These are phyloP conservation scores for Montifringilla adamsi DNA, from an alignment of 2,113 vertebrate species.

Conservation along the genomic window DNA sequence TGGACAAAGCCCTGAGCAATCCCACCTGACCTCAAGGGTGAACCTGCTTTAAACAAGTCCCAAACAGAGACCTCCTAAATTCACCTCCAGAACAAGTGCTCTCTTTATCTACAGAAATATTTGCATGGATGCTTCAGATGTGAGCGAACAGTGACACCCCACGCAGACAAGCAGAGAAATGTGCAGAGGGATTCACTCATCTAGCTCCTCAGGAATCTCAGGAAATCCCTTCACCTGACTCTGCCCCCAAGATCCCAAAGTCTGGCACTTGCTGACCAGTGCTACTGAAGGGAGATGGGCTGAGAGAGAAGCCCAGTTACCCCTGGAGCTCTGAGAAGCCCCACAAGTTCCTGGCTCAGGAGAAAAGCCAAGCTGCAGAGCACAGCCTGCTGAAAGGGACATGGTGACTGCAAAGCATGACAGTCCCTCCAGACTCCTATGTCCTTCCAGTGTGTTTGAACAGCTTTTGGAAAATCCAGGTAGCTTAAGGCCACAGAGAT, in stretches of 20 bases:
- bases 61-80: background rate
- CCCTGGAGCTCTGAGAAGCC: background rate
- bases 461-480: background rate
- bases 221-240: background rate
- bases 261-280: background rate
- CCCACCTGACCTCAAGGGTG: background rate
- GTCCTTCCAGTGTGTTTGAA: background rate
- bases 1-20: background rate
- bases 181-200: background rate
- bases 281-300: background rate
- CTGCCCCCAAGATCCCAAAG: background rate
- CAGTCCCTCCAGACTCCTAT: background rate
- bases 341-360: background rate
- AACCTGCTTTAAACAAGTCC: background rate
- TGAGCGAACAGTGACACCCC: background rate
- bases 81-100: background rate
- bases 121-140: background rate
- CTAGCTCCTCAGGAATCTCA: background rate
- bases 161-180: background rate
- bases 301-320: background rate
- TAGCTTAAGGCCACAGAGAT: background rate
- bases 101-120: background rate
- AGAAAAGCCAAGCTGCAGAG: background rate
- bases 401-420: background rate
- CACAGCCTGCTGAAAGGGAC: background rate